Evolutionary conservation across 2,888 invertebrate species (phyloP).

Genomic region (Sepiola atlantica): DNA sequence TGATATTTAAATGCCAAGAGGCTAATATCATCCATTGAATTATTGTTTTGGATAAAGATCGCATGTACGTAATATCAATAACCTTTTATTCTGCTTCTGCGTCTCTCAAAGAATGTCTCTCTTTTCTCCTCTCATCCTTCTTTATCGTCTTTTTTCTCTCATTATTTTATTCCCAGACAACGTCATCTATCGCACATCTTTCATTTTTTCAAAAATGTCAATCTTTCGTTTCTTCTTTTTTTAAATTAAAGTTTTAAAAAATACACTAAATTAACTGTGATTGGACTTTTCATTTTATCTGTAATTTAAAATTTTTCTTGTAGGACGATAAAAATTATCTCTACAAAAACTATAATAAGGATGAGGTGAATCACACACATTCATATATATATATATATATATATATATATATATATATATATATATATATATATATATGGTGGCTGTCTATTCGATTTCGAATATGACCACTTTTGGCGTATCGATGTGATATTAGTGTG

Average conservation of each 20-base stretch:
- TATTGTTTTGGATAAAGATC: neutral
- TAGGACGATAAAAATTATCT: neutral
- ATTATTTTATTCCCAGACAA: neutral
- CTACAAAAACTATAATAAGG: neutral
- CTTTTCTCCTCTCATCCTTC: neutral
- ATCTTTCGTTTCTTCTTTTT: neutral
- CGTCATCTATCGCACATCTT: neutral
- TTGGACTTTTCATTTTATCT: neutral
- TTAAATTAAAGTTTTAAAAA: neutral
- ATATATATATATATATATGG: no score
- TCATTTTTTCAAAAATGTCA: no score
- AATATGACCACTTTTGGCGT: no score
- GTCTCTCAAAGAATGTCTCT: neutral
- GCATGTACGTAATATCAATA: neutral
- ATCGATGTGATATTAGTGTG: no score
- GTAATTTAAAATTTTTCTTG: neutral
- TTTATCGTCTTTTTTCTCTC: neutral
- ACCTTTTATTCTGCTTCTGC: neutral
- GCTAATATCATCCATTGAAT: neutral
- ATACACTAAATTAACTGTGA: neutral
- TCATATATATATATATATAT: no score
- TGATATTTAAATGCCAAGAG: constrained; percentile 1
- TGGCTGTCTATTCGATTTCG: no score
- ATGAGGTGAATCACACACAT: no score
- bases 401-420: no score